Evolutionary conservation across 2,888 invertebrate species (phyloP).

Genomic region (Ophion slaviceki): DNA sequence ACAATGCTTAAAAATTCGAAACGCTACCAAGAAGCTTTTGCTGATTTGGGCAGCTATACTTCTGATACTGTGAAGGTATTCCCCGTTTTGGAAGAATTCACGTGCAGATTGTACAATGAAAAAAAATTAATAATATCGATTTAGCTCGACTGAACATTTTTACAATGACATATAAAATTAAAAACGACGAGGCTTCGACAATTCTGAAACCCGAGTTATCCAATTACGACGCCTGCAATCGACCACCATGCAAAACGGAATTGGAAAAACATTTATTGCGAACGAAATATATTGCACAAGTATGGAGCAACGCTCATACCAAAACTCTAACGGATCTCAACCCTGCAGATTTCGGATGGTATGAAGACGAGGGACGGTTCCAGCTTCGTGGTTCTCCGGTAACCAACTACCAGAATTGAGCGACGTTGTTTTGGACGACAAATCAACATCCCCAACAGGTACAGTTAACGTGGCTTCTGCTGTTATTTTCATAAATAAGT

Average conservation of each 20-base stretch:
- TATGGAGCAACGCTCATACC: no score
- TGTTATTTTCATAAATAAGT: no score
- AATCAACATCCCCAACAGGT: no score
- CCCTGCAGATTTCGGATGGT: no score
- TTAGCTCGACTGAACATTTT: background rate
- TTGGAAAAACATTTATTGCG: slow-evolving; percentile 38
- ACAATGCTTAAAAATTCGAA: background rate
- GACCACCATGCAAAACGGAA: slow-evolving; percentile 19
- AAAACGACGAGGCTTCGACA: background rate
- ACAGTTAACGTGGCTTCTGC: no score
- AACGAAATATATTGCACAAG: slow-evolving; percentile 28
- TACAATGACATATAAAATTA: slow-evolving; percentile 7
- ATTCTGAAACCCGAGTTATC: background rate
- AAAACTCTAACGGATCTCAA: no score
- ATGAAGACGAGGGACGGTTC: no score
- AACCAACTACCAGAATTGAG: no score
- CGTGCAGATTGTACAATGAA: slow-evolving; percentile 16
- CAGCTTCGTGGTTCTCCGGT: no score
- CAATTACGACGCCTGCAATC: slow-evolving; percentile 28
- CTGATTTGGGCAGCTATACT: slow-evolving; percentile 17
- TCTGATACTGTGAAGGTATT: slow-evolving; percentile 11
- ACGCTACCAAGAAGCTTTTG: slow-evolving; percentile 16
- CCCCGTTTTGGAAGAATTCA: slow-evolving; percentile 26
- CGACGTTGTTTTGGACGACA: no score
- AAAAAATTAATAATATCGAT: slow-evolving; percentile 33